phyloP scores from a whole-genome alignment of 1,140 invertebrate species.

The Zaprionus taronus region DNA sequence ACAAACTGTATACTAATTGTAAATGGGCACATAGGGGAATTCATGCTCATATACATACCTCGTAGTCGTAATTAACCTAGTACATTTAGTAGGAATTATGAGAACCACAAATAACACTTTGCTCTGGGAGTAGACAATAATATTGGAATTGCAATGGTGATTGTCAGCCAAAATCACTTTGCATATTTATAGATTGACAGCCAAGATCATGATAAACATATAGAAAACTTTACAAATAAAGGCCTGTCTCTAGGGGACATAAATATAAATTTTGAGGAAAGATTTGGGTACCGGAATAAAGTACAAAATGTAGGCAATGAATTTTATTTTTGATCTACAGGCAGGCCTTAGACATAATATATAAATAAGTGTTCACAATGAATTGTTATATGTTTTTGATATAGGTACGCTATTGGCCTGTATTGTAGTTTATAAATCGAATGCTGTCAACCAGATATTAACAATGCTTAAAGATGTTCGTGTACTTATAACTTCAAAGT shows the following conservation, averaged over 20 bases:
- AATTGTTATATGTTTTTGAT: background rate
- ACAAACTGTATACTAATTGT: constrained; percentile 19
- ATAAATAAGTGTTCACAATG: background rate
- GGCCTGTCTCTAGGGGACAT: no score
- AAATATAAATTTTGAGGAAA: no score
- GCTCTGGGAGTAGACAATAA: constrained; percentile 39
- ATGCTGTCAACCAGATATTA: background rate
- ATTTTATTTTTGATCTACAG: background rate
- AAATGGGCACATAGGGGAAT: constrained; percentile 12
- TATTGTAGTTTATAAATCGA: background rate
- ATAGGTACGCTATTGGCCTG: background rate
- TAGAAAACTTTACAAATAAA: constrained; percentile 8
- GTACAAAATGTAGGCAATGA: background rate
- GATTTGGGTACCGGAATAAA: background rate
- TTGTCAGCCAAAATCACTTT: constrained; percentile 16
- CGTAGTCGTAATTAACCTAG: constrained; percentile 35
- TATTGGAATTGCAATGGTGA: background rate
- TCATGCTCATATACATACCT: constrained; percentile 52
- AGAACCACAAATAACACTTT: constrained; percentile 1
- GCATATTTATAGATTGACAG: constrained; percentile 12
- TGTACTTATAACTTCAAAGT: background rate
- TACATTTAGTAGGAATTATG: background rate
- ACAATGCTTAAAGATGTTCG: background rate
- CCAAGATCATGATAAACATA: background rate
- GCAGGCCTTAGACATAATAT: background rate